Evolutionary conservation across 1,140 invertebrate genomes (phyloP).

Genomic region (Drosophila hydei): DNA sequence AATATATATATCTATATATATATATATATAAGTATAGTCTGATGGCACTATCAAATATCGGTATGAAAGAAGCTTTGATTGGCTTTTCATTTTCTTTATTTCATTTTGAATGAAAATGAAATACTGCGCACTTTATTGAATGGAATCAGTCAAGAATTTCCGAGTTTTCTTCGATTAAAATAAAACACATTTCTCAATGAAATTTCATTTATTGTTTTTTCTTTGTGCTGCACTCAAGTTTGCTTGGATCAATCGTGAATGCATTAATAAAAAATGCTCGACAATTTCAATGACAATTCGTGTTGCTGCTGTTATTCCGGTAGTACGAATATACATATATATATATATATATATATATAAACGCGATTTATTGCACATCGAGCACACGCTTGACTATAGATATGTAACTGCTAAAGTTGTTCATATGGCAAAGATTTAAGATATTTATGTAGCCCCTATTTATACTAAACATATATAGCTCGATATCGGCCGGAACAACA

Average conservation of each 20-base stretch:
- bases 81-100: no score
- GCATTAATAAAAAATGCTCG: slow-evolving; percentile 27
- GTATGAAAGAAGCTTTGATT: no score
- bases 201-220: slow-evolving; percentile 16
- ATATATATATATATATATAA: neutral
- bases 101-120: no score
- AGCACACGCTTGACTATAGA: neutral
- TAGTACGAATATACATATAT: slow-evolving; percentile 3
- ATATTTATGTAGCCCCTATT: neutral
- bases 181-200: neutral
- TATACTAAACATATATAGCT: neutral
- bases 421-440: slow-evolving; percentile 25
- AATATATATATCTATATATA: no score
- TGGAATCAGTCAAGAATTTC: no score
- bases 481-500: neutral
- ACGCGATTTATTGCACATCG: slow-evolving; percentile 14
- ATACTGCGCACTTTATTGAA: no score
- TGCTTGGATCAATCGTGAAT: neutral
- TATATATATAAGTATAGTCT: no score
- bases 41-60: no score
- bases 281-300: slow-evolving; percentile 2
- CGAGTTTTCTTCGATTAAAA: no score
- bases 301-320: slow-evolving; percentile 5
- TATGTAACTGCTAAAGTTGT: slow-evolving; percentile 19
- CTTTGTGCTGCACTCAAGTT: slow-evolving; percentile 24